phyloP scores from a whole-genome alignment of 2,888 invertebrate genomes.

The Orthosia gracilis region DNA sequence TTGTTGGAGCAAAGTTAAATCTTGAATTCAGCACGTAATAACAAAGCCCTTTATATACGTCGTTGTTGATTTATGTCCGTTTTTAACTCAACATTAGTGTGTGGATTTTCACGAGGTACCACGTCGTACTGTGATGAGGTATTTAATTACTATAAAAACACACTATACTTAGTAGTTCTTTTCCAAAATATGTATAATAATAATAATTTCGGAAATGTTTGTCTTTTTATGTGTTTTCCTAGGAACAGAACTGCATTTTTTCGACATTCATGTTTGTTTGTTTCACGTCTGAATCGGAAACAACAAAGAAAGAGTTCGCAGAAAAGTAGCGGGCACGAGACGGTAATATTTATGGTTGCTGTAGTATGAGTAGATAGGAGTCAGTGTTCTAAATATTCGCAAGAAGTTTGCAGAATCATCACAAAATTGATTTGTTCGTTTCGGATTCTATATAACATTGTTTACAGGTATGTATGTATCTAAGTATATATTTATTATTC shows the following conservation, averaged over 20 bases:
- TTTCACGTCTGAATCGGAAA: conserved; percentile 8
- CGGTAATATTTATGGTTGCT: neutral
- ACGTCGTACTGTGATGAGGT: neutral
- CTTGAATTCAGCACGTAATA: conserved; percentile 33
- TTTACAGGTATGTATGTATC: no score
- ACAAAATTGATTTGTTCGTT: no score
- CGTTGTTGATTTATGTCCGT: conserved; percentile 32
- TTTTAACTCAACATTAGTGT: conserved; percentile 20
- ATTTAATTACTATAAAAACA: conserved; percentile 3
- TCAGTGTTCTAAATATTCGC: no score
- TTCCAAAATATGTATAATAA: neutral
- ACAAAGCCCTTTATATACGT: conserved; percentile 22
- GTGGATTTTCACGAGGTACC: neutral
- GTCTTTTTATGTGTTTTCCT: neutral
- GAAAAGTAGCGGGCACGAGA: neutral
- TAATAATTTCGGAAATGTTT: neutral
- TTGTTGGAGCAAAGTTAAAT: conserved; percentile 23
- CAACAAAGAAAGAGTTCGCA: neutral
- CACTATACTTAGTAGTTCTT: neutral
- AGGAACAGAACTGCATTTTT: conserved; percentile 10
- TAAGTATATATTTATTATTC: no score
- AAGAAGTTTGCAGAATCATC: no score
- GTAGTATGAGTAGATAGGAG: neutral
- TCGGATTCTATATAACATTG: no score
- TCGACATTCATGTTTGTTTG: neutral